Evolutionary conservation across 1,140 invertebrate genomes (phyloP), one percentile per base, ranked within the genome.

Genomic region (Drosophila subobscura): DNA sequence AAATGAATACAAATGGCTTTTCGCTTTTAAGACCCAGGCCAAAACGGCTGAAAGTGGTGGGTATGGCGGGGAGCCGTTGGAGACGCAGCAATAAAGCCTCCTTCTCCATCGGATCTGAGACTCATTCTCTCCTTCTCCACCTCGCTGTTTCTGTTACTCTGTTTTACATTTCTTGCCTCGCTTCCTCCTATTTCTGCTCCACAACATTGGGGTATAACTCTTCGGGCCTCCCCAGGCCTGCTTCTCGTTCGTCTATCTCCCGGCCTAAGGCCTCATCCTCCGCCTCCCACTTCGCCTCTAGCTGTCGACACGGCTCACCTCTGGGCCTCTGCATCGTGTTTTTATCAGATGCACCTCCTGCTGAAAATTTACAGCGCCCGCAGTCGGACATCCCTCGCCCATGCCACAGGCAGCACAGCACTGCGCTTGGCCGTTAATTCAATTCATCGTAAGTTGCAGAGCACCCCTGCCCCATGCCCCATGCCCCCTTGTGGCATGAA

Each of bases 1-100:
- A 88, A 88, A 88, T 88, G 83, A 88, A 88, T 88, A 88, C 83
- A 88, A 88, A 88, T 88, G 83, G 83, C 74, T 88, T 88, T 88
- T 88, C 83, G 83, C 83, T 88, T 88, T 88, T 88, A 88, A 83
- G 81, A 88, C 74, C 74, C 83, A 68, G 53, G 61, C 70, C 55
- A 64, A 67, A 41, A 50, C 76, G 58, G 51, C 64, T 6, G 0
- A 37, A 33, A 33, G 8, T 33, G 29, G 8, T 10, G 29, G 33
- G 33, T 4, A 37, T 12, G 10, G 0, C 16, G 16, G 10, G 4
- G 10, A 37, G 33, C 12, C 10, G 29, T 33, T 12, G 10, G 10
- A 37, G 33, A 10, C 10, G 33, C 29, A 33, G 29, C 29, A 10
- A 33, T 33, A 33, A 8, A 8, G 29, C 29, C 29, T 33, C 29